Evolutionary conservation across 1,140 invertebrate genomes (phyloP).

Genomic region (Hetaerina americana): DNA sequence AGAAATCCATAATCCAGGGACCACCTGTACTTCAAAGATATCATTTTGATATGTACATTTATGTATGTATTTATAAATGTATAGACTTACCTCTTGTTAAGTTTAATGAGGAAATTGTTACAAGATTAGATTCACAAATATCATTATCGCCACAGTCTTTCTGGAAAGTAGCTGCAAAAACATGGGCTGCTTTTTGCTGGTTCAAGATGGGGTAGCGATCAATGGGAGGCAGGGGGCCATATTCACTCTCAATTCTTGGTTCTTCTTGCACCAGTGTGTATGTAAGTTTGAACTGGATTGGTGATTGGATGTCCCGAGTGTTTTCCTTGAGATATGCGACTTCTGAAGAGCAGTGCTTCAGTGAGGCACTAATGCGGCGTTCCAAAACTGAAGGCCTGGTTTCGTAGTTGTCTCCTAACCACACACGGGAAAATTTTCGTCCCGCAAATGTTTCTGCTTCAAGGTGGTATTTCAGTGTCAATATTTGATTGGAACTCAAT

Average conservation of each 20-base stretch:
- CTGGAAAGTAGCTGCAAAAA: slow-evolving; percentile 75
- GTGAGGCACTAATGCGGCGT: slow-evolving; percentile 25
- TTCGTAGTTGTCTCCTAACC: slow-evolving; percentile 41
- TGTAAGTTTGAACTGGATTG: slow-evolving; percentile 70
- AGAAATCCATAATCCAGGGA: no score
- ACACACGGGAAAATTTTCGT: slow-evolving; percentile 72
- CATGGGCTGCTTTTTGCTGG: slow-evolving; percentile 64
- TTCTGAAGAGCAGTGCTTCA: slow-evolving; percentile 23
- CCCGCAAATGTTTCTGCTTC: slow-evolving; percentile 69
- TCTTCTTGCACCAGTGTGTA: slow-evolving; percentile 64
- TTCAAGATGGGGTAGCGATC: slow-evolving; percentile 77
- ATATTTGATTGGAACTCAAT: slow-evolving; percentile 28
- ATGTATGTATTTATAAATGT: no score
- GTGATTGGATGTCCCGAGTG: slow-evolving; percentile 70
- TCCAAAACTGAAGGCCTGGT: slow-evolving; percentile 28
- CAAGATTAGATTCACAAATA: slow-evolving; percentile 75
- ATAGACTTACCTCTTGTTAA: slow-evolving; percentile 32
- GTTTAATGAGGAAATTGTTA: slow-evolving; percentile 48
- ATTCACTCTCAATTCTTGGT: slow-evolving; percentile 37
- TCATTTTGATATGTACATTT: slow-evolving; percentile 13
- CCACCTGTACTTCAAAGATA: slow-evolving; percentile 16
- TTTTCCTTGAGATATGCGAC: slow-evolving; percentile 39
- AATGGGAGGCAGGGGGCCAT: slow-evolving; percentile 50
- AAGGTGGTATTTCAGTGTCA: slow-evolving; percentile 58
- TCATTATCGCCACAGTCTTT: slow-evolving; percentile 88